Percentiles rank a stretch among this genome's conserved stretches.
phyloP scores from a whole-genome alignment of 2,888 invertebrate species.

The Linyphia triangularis region DNA sequence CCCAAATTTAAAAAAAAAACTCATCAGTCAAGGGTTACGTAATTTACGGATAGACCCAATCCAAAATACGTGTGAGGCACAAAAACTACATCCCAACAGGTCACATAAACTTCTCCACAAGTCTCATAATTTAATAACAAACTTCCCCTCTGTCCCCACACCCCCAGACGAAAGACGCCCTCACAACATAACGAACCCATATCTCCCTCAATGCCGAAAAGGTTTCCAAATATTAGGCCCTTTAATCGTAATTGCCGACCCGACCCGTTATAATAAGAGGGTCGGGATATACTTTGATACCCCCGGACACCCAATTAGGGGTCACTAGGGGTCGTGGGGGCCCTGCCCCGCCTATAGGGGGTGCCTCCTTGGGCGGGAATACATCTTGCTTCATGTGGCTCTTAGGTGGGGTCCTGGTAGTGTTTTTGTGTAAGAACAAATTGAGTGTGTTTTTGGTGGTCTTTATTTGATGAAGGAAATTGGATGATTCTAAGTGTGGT shows the following conservation, averaged over 20 bases:
- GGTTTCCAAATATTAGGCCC: slow-evolving; percentile 62
- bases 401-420: slow-evolving; percentile 5
- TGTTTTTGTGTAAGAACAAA: neutral
- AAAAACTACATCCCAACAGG: slow-evolving; percentile 1
- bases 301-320: slow-evolving; percentile 73
- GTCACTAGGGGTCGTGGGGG: slow-evolving; percentile 49
- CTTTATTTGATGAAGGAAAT: neutral
- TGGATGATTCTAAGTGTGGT: neutral
- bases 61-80: neutral
- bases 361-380: slow-evolving; percentile 46
- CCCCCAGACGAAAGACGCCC: slow-evolving; percentile 1
- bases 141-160: slow-evolving; percentile 6
- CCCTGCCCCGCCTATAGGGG: slow-evolving; percentile 1
- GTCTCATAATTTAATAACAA: slow-evolving; percentile 53
- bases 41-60: no score
- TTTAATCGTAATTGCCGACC: slow-evolving; percentile 62
- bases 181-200: slow-evolving; percentile 31
- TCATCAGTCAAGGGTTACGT: no score
- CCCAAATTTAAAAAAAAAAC: no score
- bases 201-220: neutral
- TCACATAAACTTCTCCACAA: neutral
- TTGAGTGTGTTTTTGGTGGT: neutral
- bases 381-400: slow-evolving; percentile 47
- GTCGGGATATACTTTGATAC: slow-evolving; percentile 37
- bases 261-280: slow-evolving; percentile 56